A percentile compares a stretch with the other conserved stretches of the same genome.
Evolutionary conservation across 2,888 invertebrate genomes (phyloP).

Genomic region (Lithophane socia): DNA sequence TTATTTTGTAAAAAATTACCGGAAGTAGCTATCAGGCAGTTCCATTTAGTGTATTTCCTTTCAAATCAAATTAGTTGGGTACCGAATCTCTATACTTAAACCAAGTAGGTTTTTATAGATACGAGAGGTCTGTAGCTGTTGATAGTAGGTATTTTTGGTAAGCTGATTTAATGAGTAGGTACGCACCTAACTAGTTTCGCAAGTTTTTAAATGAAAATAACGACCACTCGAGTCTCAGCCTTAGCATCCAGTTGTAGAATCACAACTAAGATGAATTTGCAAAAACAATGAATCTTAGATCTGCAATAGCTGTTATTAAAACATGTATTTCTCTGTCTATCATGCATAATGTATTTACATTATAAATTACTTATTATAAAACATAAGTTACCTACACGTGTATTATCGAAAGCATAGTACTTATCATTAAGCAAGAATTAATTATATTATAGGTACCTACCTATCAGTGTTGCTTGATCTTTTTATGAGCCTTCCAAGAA

Average conservation of each 20-base stretch:
- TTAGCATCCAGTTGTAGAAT: not conserved
- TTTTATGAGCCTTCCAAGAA: no score
- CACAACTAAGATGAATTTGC: not conserved
- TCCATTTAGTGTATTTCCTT: not conserved
- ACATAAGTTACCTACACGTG: conserved; percentile 7
- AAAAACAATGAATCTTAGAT: conserved; percentile 6
- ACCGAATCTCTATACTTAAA: not conserved
- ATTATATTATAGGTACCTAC: no score
- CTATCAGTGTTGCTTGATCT: not conserved
- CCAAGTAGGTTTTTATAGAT: not conserved
- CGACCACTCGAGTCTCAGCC: conserved; percentile 8
- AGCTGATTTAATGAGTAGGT: conserved; percentile 12
- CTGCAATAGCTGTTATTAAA: not conserved
- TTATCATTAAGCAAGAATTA: not conserved
- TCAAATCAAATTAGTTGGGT: not conserved
- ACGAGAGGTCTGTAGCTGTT: not conserved
- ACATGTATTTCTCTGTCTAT: conserved; percentile 6
- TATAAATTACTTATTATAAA: conserved; percentile 9
- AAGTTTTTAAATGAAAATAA: conserved; percentile 38
- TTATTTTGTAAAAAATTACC: not conserved
- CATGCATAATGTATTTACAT: conserved; percentile 25
- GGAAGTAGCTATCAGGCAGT: not conserved
- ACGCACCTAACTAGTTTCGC: conserved; percentile 30
- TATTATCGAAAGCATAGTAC: not conserved
- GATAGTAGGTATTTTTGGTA: conserved; percentile 16